Evolutionary conservation across 1,140 invertebrate genomes (phyloP).

Genomic region (Saccostrea glomerata): DNA sequence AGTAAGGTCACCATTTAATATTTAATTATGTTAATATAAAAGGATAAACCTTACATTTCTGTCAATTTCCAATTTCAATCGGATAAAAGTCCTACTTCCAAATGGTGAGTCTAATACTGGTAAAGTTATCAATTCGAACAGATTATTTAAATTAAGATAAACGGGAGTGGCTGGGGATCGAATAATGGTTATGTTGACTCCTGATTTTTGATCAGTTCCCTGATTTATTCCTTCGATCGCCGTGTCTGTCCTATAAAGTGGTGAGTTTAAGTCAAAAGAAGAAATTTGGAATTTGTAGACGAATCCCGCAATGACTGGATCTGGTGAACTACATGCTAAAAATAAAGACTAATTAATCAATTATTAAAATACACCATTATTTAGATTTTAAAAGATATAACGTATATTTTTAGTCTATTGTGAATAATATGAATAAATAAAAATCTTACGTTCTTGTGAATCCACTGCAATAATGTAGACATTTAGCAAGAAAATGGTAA

Average conservation of each 20-base stretch:
- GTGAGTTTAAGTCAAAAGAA: conserved; percentile 15
- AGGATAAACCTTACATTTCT: conserved; percentile 57
- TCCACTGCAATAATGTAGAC: too few species aligned
- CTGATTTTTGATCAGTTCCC: neutral
- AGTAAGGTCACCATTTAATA: too few species aligned
- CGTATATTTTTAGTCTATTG: too few species aligned
- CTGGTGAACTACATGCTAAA: neutral
- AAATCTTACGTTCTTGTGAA: too few species aligned
- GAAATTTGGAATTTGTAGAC: neutral
- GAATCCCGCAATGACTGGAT: neutral
- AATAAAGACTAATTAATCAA: too few species aligned
- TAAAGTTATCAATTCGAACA: conserved; percentile 27
- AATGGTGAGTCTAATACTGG: neutral
- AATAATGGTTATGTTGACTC: conserved; percentile 15
- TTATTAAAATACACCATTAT: too few species aligned
- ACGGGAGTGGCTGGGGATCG: neutral
- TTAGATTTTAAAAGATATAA: too few species aligned
- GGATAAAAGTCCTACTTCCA: conserved; percentile 47
- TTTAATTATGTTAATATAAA: too few species aligned
- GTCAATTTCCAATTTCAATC: conserved; percentile 49
- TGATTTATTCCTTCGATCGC: conserved; percentile 34
- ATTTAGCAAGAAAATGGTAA: too few species aligned
- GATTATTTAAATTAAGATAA: neutral
- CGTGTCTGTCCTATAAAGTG: conserved; percentile 36
- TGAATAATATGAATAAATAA: too few species aligned